phyloP scores from a whole-genome alignment of 1,140 invertebrate genomes.

The Linepithema humile region DNA sequence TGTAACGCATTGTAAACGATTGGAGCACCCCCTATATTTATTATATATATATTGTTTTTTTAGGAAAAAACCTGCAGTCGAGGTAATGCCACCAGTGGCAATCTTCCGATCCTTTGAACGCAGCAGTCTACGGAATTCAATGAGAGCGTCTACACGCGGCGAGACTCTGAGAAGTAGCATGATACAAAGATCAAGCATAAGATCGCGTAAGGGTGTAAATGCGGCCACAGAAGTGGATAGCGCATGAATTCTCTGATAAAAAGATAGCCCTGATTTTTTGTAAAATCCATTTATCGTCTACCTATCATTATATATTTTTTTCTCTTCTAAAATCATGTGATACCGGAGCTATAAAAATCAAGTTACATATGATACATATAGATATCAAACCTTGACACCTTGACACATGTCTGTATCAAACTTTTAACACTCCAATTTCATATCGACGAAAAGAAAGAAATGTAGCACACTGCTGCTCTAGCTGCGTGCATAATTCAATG shows the following conservation, averaged over 20 bases:
- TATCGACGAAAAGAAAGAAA: not conserved
- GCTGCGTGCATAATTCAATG: not conserved
- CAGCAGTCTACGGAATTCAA: constrained; percentile 82
- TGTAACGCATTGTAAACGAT: too few species aligned
- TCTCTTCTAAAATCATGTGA: constrained; percentile 8
- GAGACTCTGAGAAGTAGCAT: constrained; percentile 88
- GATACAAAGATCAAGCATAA: constrained; percentile 84
- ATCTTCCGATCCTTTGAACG: constrained; percentile 78
- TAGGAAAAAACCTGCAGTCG: constrained; percentile 75
- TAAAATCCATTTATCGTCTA: not conserved
- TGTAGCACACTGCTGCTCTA: not conserved
- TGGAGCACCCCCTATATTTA: too few species aligned
- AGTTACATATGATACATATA: not conserved
- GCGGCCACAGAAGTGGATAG: constrained; percentile 67
- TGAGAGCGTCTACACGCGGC: constrained; percentile 87
- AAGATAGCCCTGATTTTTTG: not conserved
- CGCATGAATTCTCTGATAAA: not conserved
- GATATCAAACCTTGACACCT: too few species aligned
- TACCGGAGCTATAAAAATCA: constrained; percentile 16
- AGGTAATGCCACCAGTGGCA: constrained; percentile 72
- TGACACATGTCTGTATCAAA: not conserved
- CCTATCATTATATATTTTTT: not conserved
- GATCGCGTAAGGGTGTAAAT: constrained; percentile 69
- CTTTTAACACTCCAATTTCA: not conserved
- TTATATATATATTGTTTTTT: not conserved